phyloP scores from a whole-genome alignment of 2,888 invertebrate species.

The Limnephilus auricula region DNA sequence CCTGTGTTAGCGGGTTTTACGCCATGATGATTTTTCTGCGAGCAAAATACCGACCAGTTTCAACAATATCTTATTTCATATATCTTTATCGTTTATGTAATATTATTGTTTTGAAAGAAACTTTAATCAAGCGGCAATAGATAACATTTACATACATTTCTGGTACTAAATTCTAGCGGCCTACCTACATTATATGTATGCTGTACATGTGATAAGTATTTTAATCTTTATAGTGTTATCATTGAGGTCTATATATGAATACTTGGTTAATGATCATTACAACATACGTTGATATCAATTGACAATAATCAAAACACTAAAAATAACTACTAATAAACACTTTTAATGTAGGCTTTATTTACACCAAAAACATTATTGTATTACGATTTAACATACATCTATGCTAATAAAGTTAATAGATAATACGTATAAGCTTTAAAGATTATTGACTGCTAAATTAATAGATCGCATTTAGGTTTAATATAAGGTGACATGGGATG shows the following conservation, averaged over 20 bases:
- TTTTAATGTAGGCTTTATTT: too few species aligned
- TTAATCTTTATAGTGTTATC: background rate
- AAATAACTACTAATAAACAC: too few species aligned
- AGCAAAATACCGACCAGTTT: background rate
- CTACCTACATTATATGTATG: background rate
- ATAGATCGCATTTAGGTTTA: too few species aligned
- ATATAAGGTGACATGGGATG: too few species aligned
- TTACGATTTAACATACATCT: too few species aligned
- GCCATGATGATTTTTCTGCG: background rate
- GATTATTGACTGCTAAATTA: too few species aligned
- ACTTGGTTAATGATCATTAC: background rate
- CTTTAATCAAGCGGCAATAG: background rate
- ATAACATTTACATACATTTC: background rate
- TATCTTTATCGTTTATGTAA: background rate
- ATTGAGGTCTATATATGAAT: background rate
- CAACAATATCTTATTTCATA: background rate
- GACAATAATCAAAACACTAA: too few species aligned
- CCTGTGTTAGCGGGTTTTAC: background rate
- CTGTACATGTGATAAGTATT: background rate
- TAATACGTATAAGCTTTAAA: too few species aligned
- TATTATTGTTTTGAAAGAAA: background rate
- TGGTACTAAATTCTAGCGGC: background rate
- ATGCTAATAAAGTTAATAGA: too few species aligned
- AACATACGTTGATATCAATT: background rate
- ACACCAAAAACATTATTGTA: too few species aligned